Evolutionary conservation across 1,140 invertebrate genomes (phyloP), one percentile per base, ranked within the genome.

Genomic region (Maniola jurtina): DNA sequence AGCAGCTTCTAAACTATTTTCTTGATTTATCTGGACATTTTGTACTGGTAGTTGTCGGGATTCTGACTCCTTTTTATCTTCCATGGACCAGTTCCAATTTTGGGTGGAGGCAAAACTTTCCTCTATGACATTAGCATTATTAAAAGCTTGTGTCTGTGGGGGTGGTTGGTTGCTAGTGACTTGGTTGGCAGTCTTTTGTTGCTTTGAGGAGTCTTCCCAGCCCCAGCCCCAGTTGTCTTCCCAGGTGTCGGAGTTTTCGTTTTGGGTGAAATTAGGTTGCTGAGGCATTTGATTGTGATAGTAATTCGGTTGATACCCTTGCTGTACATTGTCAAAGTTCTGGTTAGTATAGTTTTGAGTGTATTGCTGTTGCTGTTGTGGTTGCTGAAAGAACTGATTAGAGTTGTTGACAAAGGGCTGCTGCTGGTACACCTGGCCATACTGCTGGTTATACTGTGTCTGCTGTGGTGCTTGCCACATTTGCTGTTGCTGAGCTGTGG

Each of bases 221-320:
- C 88, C 88, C 91, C 91, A 92, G 57, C 88, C 85, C 90, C 90
- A 91, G 54, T 90, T 89, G 40, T 92, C 91, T 71, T 89, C 86
- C 88, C 88, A 90, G 16, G 68, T 71, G 70, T 90, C 88, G 35
- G 71, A 61, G 52, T 78, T 66, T 64, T 86, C 79, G 64, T 75
- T 81, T 63, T 86, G 80, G 14, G 57, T 45, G 52, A 78, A 79
- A 55, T 71, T 79, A 60, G 81, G 86, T 54, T 83, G 83, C 55
- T 71, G 79, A 4, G 62, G 65, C 61, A 70, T 64, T 66, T 83
- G 80, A 61, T 74, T 87, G 52, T 74, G 79, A 75, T 81, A 84
- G 68, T 81, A 88, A 62, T 79, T 86, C 70, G 81, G 86, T 58
- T 79, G 82, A 63, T 83, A 86, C 4, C 71, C 72, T 40, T 76